phyloP scores from a whole-genome alignment of 2,797 vertebrate genomes.

The Todus mexicanus region DNA sequence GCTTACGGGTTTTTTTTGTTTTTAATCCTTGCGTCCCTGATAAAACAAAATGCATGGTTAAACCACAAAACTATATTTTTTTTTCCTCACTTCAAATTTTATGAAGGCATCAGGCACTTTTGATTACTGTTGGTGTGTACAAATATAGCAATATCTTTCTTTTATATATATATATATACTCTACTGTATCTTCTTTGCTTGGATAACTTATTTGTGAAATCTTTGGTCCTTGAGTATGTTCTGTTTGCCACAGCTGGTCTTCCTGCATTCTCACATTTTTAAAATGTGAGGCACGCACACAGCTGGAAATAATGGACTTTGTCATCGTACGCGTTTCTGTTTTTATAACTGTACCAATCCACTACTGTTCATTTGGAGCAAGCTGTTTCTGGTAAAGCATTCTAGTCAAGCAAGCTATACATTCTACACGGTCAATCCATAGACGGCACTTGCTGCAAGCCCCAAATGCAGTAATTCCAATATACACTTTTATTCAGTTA shows the following conservation, averaged over 20 bases:
- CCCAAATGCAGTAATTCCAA: conserved; percentile 66
- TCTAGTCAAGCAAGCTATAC: conserved; percentile 70
- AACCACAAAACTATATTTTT: conserved; percentile 79
- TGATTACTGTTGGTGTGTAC: conserved; percentile 87
- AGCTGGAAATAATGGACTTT: conserved; percentile 76
- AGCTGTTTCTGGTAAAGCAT: conserved; percentile 66
- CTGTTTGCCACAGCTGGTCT: conserved; percentile 75
- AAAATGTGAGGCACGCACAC: conserved; percentile 70
- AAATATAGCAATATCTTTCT: conserved; percentile 82
- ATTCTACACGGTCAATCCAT: conserved; percentile 60
- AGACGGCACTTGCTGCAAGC: conserved; percentile 65
- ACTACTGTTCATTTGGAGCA: conserved; percentile 67
- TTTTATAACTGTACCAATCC: conserved; percentile 66
- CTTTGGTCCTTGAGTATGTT: conserved; percentile 94
- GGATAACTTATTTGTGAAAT: conserved; percentile 84
- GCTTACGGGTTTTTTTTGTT: conserved; percentile 70
- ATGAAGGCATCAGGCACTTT: conserved; percentile 94
- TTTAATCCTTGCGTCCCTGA: conserved; percentile 79
- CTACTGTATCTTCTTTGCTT: conserved; percentile 70
- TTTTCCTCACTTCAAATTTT: conserved; percentile 75
- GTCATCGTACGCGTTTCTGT: conserved; percentile 52
- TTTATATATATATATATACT: conserved; percentile 52
- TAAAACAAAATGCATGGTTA: conserved; percentile 78
- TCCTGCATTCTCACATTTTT: conserved; percentile 73
- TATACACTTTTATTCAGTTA: conserved; percentile 60